Evolutionary conservation across 2,888 invertebrate genomes (phyloP), one percentile per base, ranked within the genome.

Genomic region (Itoplectis maculator): DNA sequence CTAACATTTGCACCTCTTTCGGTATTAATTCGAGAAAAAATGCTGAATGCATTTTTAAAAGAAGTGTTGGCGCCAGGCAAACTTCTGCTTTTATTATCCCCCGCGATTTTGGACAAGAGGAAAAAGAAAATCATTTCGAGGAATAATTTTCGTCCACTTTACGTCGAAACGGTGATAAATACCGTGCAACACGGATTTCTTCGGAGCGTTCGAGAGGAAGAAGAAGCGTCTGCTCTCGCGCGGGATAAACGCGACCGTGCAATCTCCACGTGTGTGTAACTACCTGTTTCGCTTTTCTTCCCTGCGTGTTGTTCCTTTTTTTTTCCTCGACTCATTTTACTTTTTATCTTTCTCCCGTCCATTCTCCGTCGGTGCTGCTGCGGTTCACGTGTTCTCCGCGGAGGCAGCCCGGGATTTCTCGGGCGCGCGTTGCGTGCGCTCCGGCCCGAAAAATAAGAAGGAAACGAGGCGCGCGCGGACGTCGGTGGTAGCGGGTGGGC

Each of bases 401-500:
- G 29, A 45, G 40, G 20, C 35, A 66, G 72, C 83, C 66, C 29
- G 29, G 29, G 74, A 72, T 77, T 79, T 77, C 81, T 73, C 61
- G 66, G 74, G 66, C 65, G 72, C 59, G 74, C 59, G 74, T 84
- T 83, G 77, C 81, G 83, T 81, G 81, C 75, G 56, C 54, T 45
- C 66, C 68, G 35, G 18, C 54, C n/a, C 20, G 45, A 74, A 74
- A 63, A 87, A 87, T 87, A 86, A 86, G 81, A 86, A 85, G 79
- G 73, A 86, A 86, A 85, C 79, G 79, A 84, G 75, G 59, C 80
- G 81, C 85, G 88, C 87, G 88, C 80, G 81, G 85, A 88, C 87
- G 88, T 87, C 86, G 86, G 87, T 87, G 87, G 89, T 91, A 90
- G 91, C 90, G 90, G 91, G 91, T 90, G 91, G 76, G 88, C 86